Base-by-base conservation (phyloP, 1,140 invertebrate genomes). In the Asbolus verrucosus region DNA sequence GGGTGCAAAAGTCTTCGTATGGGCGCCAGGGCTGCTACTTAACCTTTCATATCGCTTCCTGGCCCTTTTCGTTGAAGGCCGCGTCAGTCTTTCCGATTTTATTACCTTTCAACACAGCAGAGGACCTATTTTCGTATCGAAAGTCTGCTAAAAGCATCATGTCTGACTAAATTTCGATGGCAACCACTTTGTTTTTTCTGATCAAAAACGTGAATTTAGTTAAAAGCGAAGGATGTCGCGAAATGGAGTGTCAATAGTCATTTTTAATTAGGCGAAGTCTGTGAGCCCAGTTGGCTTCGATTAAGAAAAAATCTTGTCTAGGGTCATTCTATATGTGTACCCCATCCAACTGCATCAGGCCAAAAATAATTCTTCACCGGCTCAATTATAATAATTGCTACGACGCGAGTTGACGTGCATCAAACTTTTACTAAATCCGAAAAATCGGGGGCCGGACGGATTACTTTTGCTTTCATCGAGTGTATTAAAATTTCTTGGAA, bases 381-480 rank as follows among this genome's bases (percentile, higher is more conserved):
- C 46, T 21, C 13, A 54, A 30, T 54, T 54, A 54, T 54, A 54
- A 54, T 54, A 54, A 54, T 54, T 54, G 46, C 19, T 19, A 54
- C 27, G 46, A 54, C 46, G 46, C 46, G 8, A 21, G 21, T 14
- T 54, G 46, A 54, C 46, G 46, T 27, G 8, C 43, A 54, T 54
- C 16, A 19, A 43, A 46, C 41, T 46, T 46, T 54, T 54, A 27
- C 16, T 46, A 54, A 54, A 27, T 14, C n/a, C n/a, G n/a, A n/a
- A n/a, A n/a, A n/a, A n/a, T n/a, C n/a, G n/a, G n/a, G n/a, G n/a
- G n/a, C n/a, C n/a, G n/a, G 18, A 11, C 43, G 3, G 19, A 27
- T 13, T 27, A 24, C 21, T 43, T 43, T 19, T 9, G n/a, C 9
- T 30, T 30, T 30, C 46, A 27, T 54, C 11, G 33, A 11, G 6